phyloP scores from a whole-genome alignment of 2,888 invertebrate species.

The Agrotis segetum region DNA sequence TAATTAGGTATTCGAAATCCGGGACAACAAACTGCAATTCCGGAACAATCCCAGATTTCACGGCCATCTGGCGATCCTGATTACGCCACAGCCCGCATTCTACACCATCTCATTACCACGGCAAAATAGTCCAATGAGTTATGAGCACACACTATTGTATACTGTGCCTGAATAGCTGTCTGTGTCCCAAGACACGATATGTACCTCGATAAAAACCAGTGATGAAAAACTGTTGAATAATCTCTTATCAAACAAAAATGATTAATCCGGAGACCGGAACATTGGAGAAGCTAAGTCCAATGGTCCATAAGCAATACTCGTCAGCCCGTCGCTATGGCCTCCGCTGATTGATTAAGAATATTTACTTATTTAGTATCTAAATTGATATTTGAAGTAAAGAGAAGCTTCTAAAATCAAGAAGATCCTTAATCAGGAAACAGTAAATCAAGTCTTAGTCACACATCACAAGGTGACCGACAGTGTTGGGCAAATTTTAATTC shows the following conservation, averaged over 20 bases:
- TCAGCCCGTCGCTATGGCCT: neutral
- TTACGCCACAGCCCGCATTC: constrained; percentile 34
- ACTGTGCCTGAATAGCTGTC: constrained; percentile 6
- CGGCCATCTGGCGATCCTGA: no score
- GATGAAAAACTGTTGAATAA: neutral
- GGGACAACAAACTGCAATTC: no score
- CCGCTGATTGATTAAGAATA: neutral
- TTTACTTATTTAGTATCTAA: no score
- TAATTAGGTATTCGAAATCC: no score
- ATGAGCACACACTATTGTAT: constrained; percentile 12
- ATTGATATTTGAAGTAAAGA: neutral
- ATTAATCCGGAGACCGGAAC: neutral
- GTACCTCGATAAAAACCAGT: no score
- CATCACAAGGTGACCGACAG: neutral
- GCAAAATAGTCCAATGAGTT: constrained; percentile 30
- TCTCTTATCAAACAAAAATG: neutral
- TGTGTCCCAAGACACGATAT: neutral
- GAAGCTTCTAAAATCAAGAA: neutral
- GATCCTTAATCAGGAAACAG: neutral
- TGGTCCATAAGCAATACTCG: neutral
- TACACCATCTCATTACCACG: constrained; percentile 36
- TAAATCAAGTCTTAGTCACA: constrained; percentile 7
- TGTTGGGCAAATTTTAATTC: no score
- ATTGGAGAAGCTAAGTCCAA: neutral
- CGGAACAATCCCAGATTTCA: no score